Conservation (phyloP, 2,797 vertebrate species). For the Melanotaenia nigrans region DNA sequence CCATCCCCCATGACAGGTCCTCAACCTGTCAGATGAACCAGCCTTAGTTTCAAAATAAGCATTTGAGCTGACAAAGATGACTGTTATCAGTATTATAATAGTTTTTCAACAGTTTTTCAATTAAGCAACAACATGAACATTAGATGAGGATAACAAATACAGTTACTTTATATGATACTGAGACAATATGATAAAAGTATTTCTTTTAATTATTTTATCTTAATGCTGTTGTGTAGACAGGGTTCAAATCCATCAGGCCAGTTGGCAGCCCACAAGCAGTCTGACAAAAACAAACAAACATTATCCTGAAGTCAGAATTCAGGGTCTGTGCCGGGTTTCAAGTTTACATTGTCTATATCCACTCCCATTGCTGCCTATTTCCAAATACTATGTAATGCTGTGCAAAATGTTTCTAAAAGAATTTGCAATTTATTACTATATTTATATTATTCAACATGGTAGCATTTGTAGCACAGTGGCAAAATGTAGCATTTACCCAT, state of each 20-base stretch:
- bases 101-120: not conserved
- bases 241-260: not conserved
- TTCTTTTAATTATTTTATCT: not conserved
- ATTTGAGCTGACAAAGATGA: not conserved
- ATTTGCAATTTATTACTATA: no score
- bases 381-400: no score
- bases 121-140: no score
- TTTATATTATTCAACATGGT: not conserved
- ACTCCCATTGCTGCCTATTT: no score
- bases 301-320: not conserved
- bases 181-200: not conserved
- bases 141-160: no score
- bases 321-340: not conserved
- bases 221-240: no score
- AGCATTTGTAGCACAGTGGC: no score
- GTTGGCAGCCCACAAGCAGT: not conserved
- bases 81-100: not conserved
- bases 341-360: not conserved
- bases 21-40: no score
- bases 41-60: not conserved
- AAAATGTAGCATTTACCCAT: no score
- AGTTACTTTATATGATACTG: not conserved
- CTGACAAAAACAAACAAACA: not conserved
- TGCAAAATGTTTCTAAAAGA: not conserved
- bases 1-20: no score